phyloP scores from a whole-genome alignment of 2,888 invertebrate species.

The Tiliacea aurago region DNA sequence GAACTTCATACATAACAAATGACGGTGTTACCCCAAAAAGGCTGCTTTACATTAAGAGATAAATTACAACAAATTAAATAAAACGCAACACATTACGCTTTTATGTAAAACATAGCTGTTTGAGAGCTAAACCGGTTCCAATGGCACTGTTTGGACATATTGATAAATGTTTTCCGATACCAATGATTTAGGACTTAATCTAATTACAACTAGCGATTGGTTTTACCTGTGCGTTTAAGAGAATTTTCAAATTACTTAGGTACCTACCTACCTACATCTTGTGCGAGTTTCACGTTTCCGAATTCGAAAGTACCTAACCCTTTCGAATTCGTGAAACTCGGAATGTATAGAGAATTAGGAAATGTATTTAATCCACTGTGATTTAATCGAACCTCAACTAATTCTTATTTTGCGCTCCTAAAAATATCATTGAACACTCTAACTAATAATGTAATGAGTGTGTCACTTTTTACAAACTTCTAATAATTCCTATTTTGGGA shows the following conservation, averaged over 20 bases:
- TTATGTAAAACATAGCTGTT: slow-evolving; percentile 77
- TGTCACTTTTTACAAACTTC: too few species aligned
- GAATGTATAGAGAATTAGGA: too few species aligned
- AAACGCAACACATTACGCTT: slow-evolving; percentile 75
- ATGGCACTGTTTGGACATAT: slow-evolving; percentile 56
- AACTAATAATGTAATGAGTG: too few species aligned
- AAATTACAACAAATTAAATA: slow-evolving; percentile 58
- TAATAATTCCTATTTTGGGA: too few species aligned
- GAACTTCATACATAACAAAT: slow-evolving; percentile 49
- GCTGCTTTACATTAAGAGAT: slow-evolving; percentile 58
- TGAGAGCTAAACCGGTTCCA: slow-evolving; percentile 66
- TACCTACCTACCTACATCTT: background rate
- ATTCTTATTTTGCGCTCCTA: too few species aligned
- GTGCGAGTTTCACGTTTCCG: background rate
- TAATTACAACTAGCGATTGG: slow-evolving; percentile 46
- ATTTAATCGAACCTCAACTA: too few species aligned
- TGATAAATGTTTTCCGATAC: slow-evolving; percentile 56
- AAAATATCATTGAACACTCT: too few species aligned
- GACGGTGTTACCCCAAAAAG: slow-evolving; percentile 49
- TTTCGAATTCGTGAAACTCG: too few species aligned
- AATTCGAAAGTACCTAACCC: background rate
- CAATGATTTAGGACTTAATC: slow-evolving; percentile 64
- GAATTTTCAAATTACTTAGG: slow-evolving; percentile 6
- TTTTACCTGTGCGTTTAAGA: background rate
- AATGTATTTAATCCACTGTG: too few species aligned